Evolutionary conservation across 1,140 invertebrate genomes (phyloP).

Genomic region (Drosophila teissieri): DNA sequence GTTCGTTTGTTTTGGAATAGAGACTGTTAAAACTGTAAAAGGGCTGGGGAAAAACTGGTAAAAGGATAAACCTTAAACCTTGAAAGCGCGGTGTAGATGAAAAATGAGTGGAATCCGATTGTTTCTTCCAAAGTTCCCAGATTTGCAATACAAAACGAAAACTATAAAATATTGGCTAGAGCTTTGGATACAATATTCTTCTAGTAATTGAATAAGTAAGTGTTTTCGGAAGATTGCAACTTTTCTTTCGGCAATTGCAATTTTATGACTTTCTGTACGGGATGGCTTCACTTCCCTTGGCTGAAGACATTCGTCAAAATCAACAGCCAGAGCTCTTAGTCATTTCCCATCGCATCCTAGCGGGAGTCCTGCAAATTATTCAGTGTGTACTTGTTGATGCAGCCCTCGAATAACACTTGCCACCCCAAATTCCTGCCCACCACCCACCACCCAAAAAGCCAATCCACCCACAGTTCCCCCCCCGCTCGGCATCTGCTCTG

Average conservation of each 20-base stretch:
- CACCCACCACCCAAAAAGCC: constrained; percentile 13
- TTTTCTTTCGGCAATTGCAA: background rate
- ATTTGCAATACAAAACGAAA: too few relatives aligned
- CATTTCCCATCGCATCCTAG: constrained; percentile 5
- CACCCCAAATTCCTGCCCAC: constrained; percentile 12
- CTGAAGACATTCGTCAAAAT: constrained; percentile 23
- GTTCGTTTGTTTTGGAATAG: constrained; percentile 22
- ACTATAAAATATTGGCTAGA: too few relatives aligned
- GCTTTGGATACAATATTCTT: background rate
- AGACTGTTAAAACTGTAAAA: background rate
- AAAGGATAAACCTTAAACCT: too few relatives aligned
- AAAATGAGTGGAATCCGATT: too few relatives aligned
- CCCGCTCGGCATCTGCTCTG: constrained; percentile 31
- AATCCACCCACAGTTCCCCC: background rate
- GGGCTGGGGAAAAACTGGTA: constrained; percentile 4
- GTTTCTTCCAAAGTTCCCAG: too few relatives aligned
- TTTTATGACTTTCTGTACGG: constrained; percentile 13
- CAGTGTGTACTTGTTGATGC: constrained; percentile 77
- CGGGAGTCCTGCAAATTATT: constrained; percentile 44
- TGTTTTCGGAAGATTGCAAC: background rate
- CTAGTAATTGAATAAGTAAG: background rate
- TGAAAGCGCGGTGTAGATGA: too few relatives aligned
- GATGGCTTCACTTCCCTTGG: background rate
- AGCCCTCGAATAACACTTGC: constrained; percentile 39
- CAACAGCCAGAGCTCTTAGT: constrained; percentile 27